Evolutionary conservation across 2,113 vertebrate genomes (phyloP).

Genomic region (Heptranchias perlo): DNA sequence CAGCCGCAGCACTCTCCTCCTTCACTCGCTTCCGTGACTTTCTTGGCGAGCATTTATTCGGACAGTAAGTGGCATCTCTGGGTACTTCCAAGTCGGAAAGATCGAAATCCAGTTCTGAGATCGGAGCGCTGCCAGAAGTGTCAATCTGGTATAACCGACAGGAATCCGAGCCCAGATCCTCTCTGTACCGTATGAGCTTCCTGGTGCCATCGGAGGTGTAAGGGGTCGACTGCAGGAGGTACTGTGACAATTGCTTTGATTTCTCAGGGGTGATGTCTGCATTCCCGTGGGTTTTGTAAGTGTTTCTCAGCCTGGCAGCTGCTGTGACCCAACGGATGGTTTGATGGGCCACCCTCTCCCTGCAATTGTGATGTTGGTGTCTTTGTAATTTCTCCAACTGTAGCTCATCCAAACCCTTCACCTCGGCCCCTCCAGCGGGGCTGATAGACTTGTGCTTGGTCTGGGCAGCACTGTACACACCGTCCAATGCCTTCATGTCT

Average conservation of each 20-base stretch:
- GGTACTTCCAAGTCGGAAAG: neutral
- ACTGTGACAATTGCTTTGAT: neutral
- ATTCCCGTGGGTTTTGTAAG: neutral
- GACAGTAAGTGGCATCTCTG: neutral
- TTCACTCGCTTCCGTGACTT: neutral
- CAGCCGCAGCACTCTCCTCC: slow-evolving; percentile 36
- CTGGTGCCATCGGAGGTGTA: neutral
- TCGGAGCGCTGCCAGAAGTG: too few species aligned
- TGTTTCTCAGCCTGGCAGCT: neutral
- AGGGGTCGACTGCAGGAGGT: neutral
- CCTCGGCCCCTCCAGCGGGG: too few species aligned
- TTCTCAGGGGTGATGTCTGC: neutral
- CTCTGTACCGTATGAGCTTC: neutral
- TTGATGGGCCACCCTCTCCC: neutral
- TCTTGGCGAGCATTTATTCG: neutral
- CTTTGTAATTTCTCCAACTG: neutral
- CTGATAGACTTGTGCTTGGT: neutral
- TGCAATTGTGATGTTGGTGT: neutral
- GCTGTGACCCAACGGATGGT: neutral
- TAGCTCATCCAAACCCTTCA: too few species aligned
- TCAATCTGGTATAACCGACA: too few species aligned
- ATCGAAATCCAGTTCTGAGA: neutral
- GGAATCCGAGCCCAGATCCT: neutral
- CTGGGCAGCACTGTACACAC: neutral
- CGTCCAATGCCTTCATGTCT: neutral